Evolutionary conservation across 2,888 invertebrate genomes (phyloP), one percentile per base, ranked within the genome.

Genomic region (Achlya flavicornis): DNA sequence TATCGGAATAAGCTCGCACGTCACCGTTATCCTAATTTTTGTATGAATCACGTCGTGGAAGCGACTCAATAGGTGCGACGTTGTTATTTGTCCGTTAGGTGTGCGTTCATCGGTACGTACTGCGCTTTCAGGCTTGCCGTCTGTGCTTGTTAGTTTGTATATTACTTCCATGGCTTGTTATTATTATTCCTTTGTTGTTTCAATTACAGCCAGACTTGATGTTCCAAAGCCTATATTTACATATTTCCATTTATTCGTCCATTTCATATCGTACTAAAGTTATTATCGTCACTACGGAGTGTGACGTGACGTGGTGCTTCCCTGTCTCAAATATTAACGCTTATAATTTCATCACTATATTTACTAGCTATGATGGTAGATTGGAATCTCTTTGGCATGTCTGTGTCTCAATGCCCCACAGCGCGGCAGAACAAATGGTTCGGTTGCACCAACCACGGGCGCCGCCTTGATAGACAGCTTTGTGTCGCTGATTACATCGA

Each of bases 401-500:
- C 53, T n/a, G 19, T 53, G 53, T 16, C 53, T 19, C 53, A 53
- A 53, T n/a, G 53, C 19, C 3, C 53, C 53, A 16, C 53, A 19
- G 53, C 53, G 14, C 16, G 19, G 10, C 53, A 16, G 53, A 53
- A 53, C 53, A 53, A 53, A 53, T 53, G 53, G 19, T 53, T 10
- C 19, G 53, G 53, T 53, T 53, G 53, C 53, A 53, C 53, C 53
- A 53, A 53, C 53, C 53, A 19, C 10, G n/a, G 53, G 10, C 53
- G 53, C 8, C 53, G n/a, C n/a, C 53, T 53, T 19, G 53, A 53
- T 53, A 10, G 53, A 19, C 53, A 14, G 16, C 53, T 19, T 19
- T 53, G 53, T 53, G 53, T 53, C 53, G 53, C 53, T 53, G 53
- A 53, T 53, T 19, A 53, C 19, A 53, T 53, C 19, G 53, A 53